Conservation (phyloP, 92 coral and sea anemone species). For the Isaurus tuberculatus region DNA sequence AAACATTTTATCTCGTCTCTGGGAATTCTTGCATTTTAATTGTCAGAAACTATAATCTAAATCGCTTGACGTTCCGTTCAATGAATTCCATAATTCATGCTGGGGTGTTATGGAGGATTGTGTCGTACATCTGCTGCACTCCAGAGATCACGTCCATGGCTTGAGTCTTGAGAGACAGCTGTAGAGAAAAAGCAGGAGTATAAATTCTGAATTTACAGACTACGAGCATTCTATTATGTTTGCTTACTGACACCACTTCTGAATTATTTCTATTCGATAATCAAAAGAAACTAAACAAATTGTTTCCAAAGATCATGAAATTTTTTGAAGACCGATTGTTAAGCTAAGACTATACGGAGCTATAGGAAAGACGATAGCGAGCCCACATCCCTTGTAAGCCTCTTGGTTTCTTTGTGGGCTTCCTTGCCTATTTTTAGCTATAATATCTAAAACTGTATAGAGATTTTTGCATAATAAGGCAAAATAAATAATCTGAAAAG, state of each 20-base stretch:
- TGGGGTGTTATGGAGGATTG: slow-evolving; percentile 37
- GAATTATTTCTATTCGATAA: no score
- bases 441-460: no score
- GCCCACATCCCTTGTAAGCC: no score
- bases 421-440: no score
- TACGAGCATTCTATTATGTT: background rate
- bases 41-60: background rate
- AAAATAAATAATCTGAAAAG: no score
- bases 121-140: slow-evolving; percentile 55
- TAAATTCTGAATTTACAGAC: background rate
- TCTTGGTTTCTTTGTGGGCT: no score
- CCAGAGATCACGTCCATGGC: slow-evolving; percentile 61
- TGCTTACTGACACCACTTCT: background rate
- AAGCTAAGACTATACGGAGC: no score
- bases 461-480: no score
- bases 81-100: background rate
- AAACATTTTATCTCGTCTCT: background rate
- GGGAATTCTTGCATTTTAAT: background rate
- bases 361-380: no score
- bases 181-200: background rate
- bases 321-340: background rate
- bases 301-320: background rate
- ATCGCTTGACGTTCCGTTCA: background rate
- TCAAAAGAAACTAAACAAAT: no score
- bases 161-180: slow-evolving; percentile 67